These are phyloP conservation scores for Hemistola chrysoprasaria DNA, from an alignment of 2,888 invertebrate genomes.

Conservation along the genomic window DNA sequence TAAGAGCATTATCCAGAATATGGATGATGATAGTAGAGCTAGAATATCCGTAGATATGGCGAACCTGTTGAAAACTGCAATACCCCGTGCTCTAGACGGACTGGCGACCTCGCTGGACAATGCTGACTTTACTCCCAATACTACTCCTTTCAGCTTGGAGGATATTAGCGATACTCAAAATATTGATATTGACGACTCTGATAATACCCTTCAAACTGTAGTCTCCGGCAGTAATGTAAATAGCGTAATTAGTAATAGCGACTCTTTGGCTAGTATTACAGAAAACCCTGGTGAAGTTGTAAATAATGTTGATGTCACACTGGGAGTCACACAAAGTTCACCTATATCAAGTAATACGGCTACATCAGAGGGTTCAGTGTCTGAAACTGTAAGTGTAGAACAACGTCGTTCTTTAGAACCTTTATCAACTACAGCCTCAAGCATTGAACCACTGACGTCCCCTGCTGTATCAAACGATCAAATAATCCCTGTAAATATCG, in stretches of 20 bases:
- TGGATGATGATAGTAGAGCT: constrained; percentile 70
- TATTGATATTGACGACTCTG: constrained; percentile 50
- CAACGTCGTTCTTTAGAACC: constrained; percentile 23
- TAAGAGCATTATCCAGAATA: constrained; percentile 66
- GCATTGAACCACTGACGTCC: constrained; percentile 35
- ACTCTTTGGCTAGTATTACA: constrained; percentile 36
- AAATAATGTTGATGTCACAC: constrained; percentile 53
- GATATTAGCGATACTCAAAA: constrained; percentile 73
- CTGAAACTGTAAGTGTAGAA: constrained; percentile 11
- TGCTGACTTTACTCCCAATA: constrained; percentile 58
- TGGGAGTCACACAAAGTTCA: constrained; percentile 37
- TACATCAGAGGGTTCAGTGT: constrained; percentile 33
- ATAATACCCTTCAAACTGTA: constrained; percentile 63
- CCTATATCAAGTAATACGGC: constrained; percentile 48
- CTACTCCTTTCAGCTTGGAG: constrained; percentile 77
- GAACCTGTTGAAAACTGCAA: constrained; percentile 74
- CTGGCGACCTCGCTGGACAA: constrained; percentile 55
- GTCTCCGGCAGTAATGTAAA: constrained; percentile 55
- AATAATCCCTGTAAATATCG: constrained; percentile 38
- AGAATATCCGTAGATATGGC: constrained; percentile 78
- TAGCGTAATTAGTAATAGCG: constrained; percentile 48
- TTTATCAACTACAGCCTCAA: constrained; percentile 25
- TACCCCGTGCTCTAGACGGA: constrained; percentile 72
- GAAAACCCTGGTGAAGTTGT: constrained; percentile 44
- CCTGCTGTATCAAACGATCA: constrained; percentile 43